Evolutionary conservation across 2,888 invertebrate species (phyloP), one percentile per base, ranked within the genome.

Genomic region (Cyrtodaria siliqua): DNA sequence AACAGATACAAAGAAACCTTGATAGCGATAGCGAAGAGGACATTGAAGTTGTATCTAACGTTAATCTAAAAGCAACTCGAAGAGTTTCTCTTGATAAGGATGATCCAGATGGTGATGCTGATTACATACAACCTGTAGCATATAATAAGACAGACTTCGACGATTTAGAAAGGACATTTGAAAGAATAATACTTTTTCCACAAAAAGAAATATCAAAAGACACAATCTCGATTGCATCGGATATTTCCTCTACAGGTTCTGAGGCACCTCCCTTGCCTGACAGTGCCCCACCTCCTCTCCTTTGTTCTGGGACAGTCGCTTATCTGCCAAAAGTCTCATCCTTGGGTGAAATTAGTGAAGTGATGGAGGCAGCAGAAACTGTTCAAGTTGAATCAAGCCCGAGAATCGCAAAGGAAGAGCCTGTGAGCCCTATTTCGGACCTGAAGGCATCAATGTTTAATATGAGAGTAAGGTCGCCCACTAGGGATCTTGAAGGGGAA

Each of bases 181-280:
- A 74, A 50, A 70, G 63, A 44, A 66, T 80, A 40, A 29, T 53
- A 16, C 20, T 62, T 20, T 61, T 69, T 24, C 69, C 63, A 9
- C 40, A 67, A 9, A 67, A 44, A 27, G 66, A 56, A n/a, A 71
- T 53, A 40, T 23, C 56, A 14, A 79, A 79, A 59, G 83, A 84
- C 62, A 81, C 79, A 3, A 64, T 81, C 24, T 85, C 85, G 20
- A 70, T 85, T 26, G 82, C 85, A 23, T 85, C 86, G 60, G 79
- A 82, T 42, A 71, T 79, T 50, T 85, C 86, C 29, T 84, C 85
- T 55, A 64, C 83, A 16, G 85, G 84, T 44, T 87, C 86, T 24
- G 81, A 80, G 16, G 84, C 87, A 12, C 88, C 87, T 24, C 87
- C 87, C 16, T 70, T 89, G 9, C 87, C 88, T 20, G 75, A 73